phyloP scores from a whole-genome alignment of 1,140 invertebrate species.

The Apis mellifera region DNA sequence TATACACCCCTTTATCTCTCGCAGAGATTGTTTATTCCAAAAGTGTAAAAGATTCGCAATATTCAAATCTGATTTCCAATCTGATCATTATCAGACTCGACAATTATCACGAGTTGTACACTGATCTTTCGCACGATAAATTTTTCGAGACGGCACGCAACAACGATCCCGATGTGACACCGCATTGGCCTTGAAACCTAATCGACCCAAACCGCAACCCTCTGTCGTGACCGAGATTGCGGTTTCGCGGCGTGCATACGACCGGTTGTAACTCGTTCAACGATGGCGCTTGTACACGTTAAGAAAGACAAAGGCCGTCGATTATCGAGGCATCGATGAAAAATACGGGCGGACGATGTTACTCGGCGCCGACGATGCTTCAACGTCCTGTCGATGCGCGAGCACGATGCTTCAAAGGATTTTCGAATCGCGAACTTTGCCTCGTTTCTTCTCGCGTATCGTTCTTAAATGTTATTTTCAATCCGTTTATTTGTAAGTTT shows the following conservation, averaged over 20 bases:
- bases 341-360: conserved; percentile 21
- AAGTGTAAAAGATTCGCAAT: neutral
- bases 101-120: neutral
- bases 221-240: conserved; percentile 46
- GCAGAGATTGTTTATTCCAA: too few relatives aligned
- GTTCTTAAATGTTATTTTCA: too few relatives aligned
- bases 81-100: neutral
- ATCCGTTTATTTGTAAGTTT: too few relatives aligned
- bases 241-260: conserved; percentile 38
- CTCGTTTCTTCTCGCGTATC: neutral
- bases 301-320: conserved; percentile 35
- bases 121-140: neutral
- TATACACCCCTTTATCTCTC: neutral
- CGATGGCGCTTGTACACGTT: conserved; percentile 23
- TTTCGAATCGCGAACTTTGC: conserved; percentile 4
- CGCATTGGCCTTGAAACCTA: conserved; percentile 45
- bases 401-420: conserved; percentile 18
- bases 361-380: conserved; percentile 4
- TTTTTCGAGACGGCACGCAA: neutral
- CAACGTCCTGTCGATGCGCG: conserved; percentile 38
- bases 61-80: neutral
- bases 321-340: conserved; percentile 44
- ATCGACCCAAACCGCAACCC: conserved; percentile 37
- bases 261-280: neutral
- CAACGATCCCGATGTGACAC: conserved; percentile 20